Evolutionary conservation across 2,888 invertebrate genomes (phyloP).

Genomic region (Prenolepis imparis): DNA sequence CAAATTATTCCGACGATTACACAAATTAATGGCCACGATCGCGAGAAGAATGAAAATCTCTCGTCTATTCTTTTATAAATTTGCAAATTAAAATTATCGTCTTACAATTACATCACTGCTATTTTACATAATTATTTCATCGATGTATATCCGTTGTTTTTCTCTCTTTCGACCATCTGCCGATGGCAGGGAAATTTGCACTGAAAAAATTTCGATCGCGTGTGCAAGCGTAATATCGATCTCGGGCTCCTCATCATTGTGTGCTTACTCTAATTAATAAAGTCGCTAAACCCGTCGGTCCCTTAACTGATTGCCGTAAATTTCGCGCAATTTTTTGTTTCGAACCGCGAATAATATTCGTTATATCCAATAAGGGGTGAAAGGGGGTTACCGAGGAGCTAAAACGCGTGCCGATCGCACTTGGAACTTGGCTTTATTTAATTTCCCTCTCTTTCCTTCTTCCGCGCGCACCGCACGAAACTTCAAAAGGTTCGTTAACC

Average conservation of each 20-base stretch:
- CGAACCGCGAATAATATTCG: slow-evolving; percentile 27
- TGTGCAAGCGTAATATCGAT: neutral
- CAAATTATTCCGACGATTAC: neutral
- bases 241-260: neutral
- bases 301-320: slow-evolving; percentile 55
- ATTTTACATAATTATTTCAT: too few relatives aligned
- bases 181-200: neutral
- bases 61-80: neutral
- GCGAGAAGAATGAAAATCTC: neutral
- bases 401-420: slow-evolving; percentile 62
- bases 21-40: neutral
- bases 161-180: neutral
- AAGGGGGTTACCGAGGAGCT: neutral
- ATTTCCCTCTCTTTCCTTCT: neutral
- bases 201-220: neutral
- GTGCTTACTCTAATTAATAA: slow-evolving; percentile 18
- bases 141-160: too few relatives aligned
- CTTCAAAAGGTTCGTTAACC: slow-evolving; percentile 45
- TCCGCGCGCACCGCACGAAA: slow-evolving; percentile 61
- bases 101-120: too few relatives aligned
- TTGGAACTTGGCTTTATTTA: slow-evolving; percentile 62
- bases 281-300: slow-evolving; percentile 8
- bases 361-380: neutral
- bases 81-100: neutral
- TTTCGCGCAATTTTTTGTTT: neutral